Evolutionary conservation across 2,797 vertebrate genomes (phyloP).

Genomic region (Corythornis leucogaster): DNA sequence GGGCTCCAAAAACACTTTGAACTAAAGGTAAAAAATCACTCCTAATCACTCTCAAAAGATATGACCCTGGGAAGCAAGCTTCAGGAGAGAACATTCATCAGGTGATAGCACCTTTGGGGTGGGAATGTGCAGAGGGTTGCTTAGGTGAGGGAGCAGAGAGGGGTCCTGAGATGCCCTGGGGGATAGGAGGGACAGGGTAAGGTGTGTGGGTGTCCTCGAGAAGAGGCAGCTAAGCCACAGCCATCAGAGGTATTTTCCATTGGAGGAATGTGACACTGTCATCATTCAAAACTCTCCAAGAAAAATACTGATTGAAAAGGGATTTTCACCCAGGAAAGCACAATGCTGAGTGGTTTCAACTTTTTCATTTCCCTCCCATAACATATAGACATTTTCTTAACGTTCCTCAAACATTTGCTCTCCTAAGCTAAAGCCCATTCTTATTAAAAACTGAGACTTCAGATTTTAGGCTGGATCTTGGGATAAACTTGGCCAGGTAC

Average conservation of each 20-base stretch:
- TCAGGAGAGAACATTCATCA: rapidly evolving
- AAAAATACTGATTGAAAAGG: background rate
- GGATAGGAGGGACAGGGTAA: background rate
- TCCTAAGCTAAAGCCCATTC: background rate
- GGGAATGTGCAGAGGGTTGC: background rate
- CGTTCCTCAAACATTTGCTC: background rate
- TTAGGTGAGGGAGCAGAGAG: background rate
- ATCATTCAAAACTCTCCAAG: background rate
- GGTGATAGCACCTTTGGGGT: background rate
- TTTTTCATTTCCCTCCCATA: background rate
- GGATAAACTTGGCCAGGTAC: background rate
- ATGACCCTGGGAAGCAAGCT: background rate
- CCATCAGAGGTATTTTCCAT: background rate
- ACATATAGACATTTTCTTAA: background rate
- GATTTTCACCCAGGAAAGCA: background rate
- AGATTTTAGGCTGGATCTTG: background rate
- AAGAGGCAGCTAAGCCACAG: background rate
- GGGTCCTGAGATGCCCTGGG: too few relatives aligned
- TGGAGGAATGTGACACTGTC: background rate
- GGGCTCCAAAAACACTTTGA: background rate
- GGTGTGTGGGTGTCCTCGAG: rapidly evolving
- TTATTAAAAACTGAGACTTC: background rate
- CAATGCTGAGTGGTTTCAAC: background rate
- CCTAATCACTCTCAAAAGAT: background rate
- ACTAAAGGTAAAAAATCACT: background rate